phyloP scores from a whole-genome alignment of 2,113 vertebrate species.

The Gasterosteus nipponicus region DNA sequence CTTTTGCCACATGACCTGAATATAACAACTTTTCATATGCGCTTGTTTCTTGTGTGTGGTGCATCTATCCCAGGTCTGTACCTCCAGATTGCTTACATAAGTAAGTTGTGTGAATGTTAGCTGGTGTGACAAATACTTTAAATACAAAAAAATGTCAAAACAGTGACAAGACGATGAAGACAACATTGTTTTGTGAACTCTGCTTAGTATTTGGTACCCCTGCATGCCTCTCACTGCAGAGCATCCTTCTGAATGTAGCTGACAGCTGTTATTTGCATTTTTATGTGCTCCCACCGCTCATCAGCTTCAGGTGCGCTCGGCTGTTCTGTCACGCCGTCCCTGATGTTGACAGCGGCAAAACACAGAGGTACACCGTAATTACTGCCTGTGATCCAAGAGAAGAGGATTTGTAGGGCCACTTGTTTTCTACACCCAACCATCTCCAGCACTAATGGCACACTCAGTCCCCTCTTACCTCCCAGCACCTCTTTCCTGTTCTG shows the following conservation, averaged over 20 bases:
- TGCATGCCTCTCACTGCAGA: constrained; percentile 42
- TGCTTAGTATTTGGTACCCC: constrained; percentile 28
- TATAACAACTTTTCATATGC: not conserved
- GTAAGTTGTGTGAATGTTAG: not conserved
- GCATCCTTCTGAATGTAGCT: constrained; percentile 49
- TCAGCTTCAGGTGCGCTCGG: constrained; percentile 65
- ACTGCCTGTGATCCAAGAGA: constrained; percentile 62
- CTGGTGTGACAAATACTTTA: not conserved
- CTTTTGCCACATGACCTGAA: not conserved
- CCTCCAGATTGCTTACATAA: not conserved
- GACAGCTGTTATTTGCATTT: constrained; percentile 78
- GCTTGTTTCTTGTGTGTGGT: not conserved
- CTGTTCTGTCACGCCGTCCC: constrained; percentile 57
- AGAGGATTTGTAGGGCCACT: constrained; percentile 74
- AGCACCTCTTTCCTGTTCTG: constrained; percentile 75
- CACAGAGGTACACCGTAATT: constrained; percentile 80
- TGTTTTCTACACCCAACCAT: constrained; percentile 70
- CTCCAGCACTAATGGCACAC: constrained; percentile 73
- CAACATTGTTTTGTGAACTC: constrained; percentile 13
- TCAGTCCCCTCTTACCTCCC: constrained; percentile 70
- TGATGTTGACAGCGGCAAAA: constrained; percentile 70
- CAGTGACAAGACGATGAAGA: not conserved
- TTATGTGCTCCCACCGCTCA: constrained; percentile 60
- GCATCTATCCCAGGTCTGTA: not conserved
- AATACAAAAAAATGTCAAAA: not conserved